Percentiles rank a stretch among this genome's conserved stretches.
phyloP scores from a whole-genome alignment of 2,113 vertebrate genomes.

The Heterocephalus glaber region DNA sequence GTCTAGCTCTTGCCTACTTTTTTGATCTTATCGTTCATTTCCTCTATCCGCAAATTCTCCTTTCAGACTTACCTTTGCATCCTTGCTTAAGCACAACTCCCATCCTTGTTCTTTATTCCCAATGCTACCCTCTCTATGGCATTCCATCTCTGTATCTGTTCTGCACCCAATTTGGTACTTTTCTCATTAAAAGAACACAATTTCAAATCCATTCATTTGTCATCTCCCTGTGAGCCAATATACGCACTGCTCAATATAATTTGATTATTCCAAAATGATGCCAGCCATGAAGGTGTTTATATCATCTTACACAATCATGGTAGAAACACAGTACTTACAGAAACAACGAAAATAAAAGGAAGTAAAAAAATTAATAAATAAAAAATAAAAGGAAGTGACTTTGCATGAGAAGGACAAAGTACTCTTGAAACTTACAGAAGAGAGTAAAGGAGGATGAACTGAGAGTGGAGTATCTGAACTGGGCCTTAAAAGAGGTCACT shows the following conservation, averaged over 20 bases:
- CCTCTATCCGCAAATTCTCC: not conserved
- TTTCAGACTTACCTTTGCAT: not conserved
- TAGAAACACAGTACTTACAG: not conserved
- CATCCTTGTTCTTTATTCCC: not conserved
- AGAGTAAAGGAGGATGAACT: not conserved
- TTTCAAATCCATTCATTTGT: not conserved
- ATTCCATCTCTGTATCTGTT: not conserved
- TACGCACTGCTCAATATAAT: not conserved
- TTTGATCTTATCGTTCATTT: not conserved
- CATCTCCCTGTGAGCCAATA: not conserved
- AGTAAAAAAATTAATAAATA: too few relatives aligned
- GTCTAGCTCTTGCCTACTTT: not conserved
- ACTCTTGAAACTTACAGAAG: not conserved
- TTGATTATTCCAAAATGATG: not conserved
- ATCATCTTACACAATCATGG: not conserved
- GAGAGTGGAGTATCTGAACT: not conserved
- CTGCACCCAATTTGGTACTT: not conserved
- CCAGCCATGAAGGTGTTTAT: not conserved
- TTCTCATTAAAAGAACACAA: slow-evolving; percentile 32
- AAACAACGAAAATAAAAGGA: slow-evolving; percentile 19
- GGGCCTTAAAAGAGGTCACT: not conserved
- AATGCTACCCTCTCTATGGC: not conserved
- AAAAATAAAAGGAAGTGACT: not conserved
- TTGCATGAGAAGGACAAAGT: not conserved
- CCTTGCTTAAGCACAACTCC: not conserved